A percentile compares a stretch with the other conserved stretches of the same genome.
Conservation (phyloP, 2,888 invertebrate genomes). For the Gibbula magus region DNA sequence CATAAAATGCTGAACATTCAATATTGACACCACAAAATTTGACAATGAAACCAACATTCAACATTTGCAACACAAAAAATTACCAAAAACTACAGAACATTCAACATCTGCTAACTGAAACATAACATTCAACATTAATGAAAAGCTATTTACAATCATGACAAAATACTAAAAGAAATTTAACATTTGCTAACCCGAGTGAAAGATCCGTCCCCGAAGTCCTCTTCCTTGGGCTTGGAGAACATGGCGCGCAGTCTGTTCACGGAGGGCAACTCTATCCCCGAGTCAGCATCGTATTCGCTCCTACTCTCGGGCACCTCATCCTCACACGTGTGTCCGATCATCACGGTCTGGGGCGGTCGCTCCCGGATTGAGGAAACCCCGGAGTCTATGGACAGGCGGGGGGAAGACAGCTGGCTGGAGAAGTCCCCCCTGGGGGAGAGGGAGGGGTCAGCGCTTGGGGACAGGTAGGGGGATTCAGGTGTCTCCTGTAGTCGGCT, state of each 20-base stretch:
- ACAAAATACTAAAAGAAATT: neutral
- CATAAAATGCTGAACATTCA: no score
- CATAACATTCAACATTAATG: neutral
- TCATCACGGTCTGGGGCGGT: conserved; percentile 42
- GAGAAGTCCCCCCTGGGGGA: conserved; percentile 35
- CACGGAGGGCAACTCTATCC: conserved; percentile 67
- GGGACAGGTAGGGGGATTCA: conserved; percentile 19
- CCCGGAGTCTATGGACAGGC: conserved; percentile 52
- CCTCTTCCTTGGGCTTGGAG: conserved; percentile 39
- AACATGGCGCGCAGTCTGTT: conserved; percentile 66
- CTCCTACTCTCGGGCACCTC: conserved; percentile 65
- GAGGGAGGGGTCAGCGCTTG: neutral
- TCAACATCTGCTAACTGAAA: no score
- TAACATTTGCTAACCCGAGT: conserved; percentile 54
- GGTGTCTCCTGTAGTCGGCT: conserved; percentile 30
- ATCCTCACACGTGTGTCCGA: conserved; percentile 55
- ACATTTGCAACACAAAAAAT: no score
- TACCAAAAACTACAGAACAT: no score
- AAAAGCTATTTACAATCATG: neutral
- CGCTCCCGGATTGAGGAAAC: conserved; percentile 41
- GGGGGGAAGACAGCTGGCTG: conserved; percentile 45
- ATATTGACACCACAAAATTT: no score
- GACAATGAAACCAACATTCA: no score
- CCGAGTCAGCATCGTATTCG: conserved; percentile 60
- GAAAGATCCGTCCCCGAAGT: conserved; percentile 38